phyloP scores from a whole-genome alignment of 2,797 vertebrate genomes.

The Apogon hyalosoma region DNA sequence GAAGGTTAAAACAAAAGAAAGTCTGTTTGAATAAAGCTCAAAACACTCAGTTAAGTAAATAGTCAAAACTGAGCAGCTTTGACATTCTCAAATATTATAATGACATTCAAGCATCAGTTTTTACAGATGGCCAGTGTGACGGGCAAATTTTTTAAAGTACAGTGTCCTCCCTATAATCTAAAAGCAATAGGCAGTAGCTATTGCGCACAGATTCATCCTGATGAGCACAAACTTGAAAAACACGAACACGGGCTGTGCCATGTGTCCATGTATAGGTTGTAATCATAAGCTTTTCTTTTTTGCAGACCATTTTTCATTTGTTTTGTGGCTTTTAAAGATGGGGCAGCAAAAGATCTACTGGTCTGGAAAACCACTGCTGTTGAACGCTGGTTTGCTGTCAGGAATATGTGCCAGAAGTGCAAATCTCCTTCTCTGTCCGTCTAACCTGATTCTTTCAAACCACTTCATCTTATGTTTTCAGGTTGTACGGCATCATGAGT shows the following conservation, averaged over 20 bases:
- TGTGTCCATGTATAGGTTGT: conserved; percentile 74
- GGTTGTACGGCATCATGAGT: background rate
- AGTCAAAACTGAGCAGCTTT: conserved; percentile 1
- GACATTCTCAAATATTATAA: conserved; percentile 41
- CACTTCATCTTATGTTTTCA: conserved; percentile 1
- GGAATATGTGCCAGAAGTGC: conserved; percentile 40
- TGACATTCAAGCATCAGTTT: conserved; percentile 15
- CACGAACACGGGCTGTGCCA: conserved; percentile 63
- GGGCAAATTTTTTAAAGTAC: conserved; percentile 44
- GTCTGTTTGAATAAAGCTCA: conserved; percentile 21
- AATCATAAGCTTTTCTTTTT: conserved; percentile 79
- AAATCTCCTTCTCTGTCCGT: conserved; percentile 17
- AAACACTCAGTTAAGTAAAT: conserved; percentile 4
- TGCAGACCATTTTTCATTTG: conserved; percentile 79
- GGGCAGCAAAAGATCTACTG: conserved; percentile 60
- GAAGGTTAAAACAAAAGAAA: conserved; percentile 44
- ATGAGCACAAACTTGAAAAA: conserved; percentile 73
- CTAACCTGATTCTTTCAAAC: conserved; percentile 28
- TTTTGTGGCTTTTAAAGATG: conserved; percentile 79
- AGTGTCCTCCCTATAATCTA: conserved; percentile 73
- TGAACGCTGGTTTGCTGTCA: conserved; percentile 54
- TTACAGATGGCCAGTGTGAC: conserved; percentile 32
- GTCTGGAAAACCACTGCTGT: conserved; percentile 73
- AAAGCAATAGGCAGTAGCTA: conserved; percentile 60
- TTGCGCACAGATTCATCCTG: conserved; percentile 52